Evolutionary conservation across 2,797 vertebrate genomes (phyloP).

Genomic region (Alexandromys oeconomus): DNA sequence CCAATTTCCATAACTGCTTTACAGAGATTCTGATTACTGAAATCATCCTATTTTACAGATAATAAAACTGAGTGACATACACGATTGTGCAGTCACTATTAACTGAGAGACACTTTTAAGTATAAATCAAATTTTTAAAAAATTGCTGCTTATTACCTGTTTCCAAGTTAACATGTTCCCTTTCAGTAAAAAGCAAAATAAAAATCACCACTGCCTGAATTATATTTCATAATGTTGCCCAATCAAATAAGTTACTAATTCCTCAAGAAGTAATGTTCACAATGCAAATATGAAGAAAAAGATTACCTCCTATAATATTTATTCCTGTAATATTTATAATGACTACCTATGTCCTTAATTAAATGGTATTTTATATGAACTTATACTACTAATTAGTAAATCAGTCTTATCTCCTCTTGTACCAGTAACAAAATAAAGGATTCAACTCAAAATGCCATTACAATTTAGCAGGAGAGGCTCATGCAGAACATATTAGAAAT

Average conservation of each 20-base stretch:
- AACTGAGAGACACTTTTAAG: constrained; percentile 47
- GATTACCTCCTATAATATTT: neutral
- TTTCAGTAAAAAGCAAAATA: neutral
- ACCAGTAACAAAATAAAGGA: constrained; percentile 40
- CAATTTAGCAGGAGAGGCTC: neutral
- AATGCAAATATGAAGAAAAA: constrained; percentile 30
- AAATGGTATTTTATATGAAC: constrained; percentile 52
- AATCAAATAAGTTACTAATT: constrained; percentile 49
- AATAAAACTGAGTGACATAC: constrained; percentile 37
- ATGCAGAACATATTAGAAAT: constrained; percentile 26
- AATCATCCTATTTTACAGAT: neutral
- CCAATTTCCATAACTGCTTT: neutral
- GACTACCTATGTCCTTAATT: neutral
- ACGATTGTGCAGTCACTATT: neutral
- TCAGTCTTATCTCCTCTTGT: neutral
- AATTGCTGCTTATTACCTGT: constrained; percentile 38
- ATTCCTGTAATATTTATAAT: neutral
- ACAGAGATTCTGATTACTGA: constrained; percentile 14
- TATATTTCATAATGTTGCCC: constrained; percentile 19
- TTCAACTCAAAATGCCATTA: constrained; percentile 27
- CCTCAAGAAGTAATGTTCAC: constrained; percentile 32
- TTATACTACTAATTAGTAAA: constrained; percentile 11
- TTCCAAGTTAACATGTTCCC: constrained; percentile 36
- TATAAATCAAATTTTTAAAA: constrained; percentile 27
- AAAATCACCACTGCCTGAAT: neutral